A percentile compares a stretch with the other conserved stretches of the same genome.
phyloP scores from a whole-genome alignment of 2,113 vertebrate genomes.

The Salminus brasiliensis region DNA sequence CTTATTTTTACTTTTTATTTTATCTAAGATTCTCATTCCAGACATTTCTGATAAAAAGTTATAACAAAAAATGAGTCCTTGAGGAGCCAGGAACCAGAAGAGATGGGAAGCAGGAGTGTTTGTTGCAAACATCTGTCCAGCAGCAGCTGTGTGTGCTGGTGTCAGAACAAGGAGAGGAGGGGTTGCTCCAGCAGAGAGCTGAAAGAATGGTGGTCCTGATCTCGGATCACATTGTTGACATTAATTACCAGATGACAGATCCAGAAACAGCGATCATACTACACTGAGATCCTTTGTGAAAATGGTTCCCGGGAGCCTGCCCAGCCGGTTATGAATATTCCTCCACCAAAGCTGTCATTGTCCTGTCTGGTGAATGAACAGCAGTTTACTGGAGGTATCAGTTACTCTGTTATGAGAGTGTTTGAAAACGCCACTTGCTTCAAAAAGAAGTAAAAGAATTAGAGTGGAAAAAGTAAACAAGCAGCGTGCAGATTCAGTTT shows the following conservation, averaged over 20 bases:
- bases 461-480: no score
- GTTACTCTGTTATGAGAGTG: not conserved
- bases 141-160: constrained; percentile 13
- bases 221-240: no score
- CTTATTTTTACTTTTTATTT: no score
- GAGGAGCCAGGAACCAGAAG: no score
- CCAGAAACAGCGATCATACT: not conserved
- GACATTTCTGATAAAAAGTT: no score
- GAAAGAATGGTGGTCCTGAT: not conserved
- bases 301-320: not conserved
- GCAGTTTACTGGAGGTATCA: not conserved
- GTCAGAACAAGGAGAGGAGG: constrained; percentile 7
- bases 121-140: constrained; percentile 46
- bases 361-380: constrained; percentile 11
- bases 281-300: not conserved
- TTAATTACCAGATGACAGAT: no score
- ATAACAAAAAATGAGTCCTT: no score
- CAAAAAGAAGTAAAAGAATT: not conserved
- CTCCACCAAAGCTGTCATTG: constrained; percentile 3
- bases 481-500: no score
- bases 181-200: constrained; percentile 33
- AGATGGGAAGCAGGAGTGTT: not conserved
- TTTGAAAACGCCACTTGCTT: not conserved
- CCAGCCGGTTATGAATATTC: not conserved
- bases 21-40: no score